Conservation (phyloP, 1,140 invertebrate species). For the Zaprionus nigranus region DNA sequence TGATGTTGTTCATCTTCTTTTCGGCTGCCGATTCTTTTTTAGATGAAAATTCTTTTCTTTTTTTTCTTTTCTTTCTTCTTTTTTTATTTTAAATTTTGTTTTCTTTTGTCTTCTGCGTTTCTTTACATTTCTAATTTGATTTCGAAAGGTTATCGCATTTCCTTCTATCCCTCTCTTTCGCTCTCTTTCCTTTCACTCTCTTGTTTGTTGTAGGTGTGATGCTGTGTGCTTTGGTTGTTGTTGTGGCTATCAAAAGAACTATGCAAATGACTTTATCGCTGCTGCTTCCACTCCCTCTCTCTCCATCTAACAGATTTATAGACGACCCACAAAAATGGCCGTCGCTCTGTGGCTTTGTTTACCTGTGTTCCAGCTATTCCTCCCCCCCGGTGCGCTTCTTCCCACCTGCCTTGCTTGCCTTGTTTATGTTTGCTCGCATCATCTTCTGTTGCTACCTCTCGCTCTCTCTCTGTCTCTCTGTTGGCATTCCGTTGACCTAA, state of each 20-base stretch:
- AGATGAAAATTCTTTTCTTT: conserved; percentile 21
- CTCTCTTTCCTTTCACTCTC: conserved; percentile 4
- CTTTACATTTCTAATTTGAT: conserved; percentile 74
- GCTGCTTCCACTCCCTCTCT: neutral
- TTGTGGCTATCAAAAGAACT: conserved; percentile 62
- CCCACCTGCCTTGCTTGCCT: conserved; percentile 20
- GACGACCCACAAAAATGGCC: conserved; percentile 57
- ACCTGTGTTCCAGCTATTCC: conserved; percentile 53
- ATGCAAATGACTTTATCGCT: conserved; percentile 81
- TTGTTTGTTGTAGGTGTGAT: conserved; percentile 50
- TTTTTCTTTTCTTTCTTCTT: conserved; percentile 15
- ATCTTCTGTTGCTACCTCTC: conserved; percentile 28
- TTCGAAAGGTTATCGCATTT: conserved; percentile 73
- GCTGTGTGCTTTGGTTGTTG: conserved; percentile 36
- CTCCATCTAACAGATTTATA: conserved; percentile 56
- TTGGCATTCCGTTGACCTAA: conserved; percentile 80
- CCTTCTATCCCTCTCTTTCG: neutral
- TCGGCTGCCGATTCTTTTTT: conserved; percentile 14
- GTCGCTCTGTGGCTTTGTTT: conserved; percentile 67
- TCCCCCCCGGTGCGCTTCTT: conserved; percentile 6
- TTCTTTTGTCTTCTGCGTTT: conserved; percentile 34
- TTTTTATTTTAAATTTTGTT: conserved; percentile 20
- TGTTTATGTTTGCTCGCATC: conserved; percentile 78
- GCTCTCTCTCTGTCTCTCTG: conserved; percentile 20
- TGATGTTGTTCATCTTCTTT: conserved; percentile 21